Percentiles rank a stretch among this genome's conserved stretches.
Evolutionary conservation across 2,797 vertebrate species (phyloP).

Genomic region (Melanogrammus aeglefinus): DNA sequence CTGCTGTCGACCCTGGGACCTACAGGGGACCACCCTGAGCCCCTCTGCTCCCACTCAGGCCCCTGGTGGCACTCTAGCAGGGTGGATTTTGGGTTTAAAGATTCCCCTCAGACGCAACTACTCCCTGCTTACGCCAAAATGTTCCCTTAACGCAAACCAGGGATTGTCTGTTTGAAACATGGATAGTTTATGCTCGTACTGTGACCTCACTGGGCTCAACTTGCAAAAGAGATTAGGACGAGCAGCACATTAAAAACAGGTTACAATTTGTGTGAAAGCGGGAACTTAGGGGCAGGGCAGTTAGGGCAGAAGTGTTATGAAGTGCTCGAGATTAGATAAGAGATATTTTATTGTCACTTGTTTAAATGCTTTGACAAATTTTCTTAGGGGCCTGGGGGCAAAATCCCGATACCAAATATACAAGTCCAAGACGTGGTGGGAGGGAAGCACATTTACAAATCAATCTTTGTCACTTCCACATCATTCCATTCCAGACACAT

Average conservation of each 20-base stretch:
- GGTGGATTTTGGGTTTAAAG: slow-evolving; percentile 23
- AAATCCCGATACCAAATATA: not conserved
- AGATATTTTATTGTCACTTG: not conserved
- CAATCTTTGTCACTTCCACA: not conserved
- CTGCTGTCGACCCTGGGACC: slow-evolving; percentile 55
- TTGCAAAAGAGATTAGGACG: slow-evolving; percentile 16
- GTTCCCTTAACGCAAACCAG: not conserved
- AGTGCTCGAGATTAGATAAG: not conserved
- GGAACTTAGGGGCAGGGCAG: not conserved
- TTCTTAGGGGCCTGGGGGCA: not conserved
- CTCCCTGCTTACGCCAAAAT: not conserved
- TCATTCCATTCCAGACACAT: not conserved
- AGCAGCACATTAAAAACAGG: slow-evolving; percentile 36
- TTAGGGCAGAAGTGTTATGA: not conserved
- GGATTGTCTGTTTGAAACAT: not conserved
- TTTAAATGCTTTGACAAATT: not conserved
- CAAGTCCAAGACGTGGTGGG: not conserved
- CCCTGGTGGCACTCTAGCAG: slow-evolving; percentile 64
- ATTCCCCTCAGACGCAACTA: not conserved
- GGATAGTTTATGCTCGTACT: not conserved
- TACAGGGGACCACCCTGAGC: slow-evolving; percentile 46
- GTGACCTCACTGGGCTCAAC: not conserved
- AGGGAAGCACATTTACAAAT: not conserved
- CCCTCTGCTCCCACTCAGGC: slow-evolving; percentile 57
- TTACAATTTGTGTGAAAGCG: slow-evolving; percentile 26